phyloP scores from a whole-genome alignment of 1,140 invertebrate species.

The Nephila pilipes region DNA sequence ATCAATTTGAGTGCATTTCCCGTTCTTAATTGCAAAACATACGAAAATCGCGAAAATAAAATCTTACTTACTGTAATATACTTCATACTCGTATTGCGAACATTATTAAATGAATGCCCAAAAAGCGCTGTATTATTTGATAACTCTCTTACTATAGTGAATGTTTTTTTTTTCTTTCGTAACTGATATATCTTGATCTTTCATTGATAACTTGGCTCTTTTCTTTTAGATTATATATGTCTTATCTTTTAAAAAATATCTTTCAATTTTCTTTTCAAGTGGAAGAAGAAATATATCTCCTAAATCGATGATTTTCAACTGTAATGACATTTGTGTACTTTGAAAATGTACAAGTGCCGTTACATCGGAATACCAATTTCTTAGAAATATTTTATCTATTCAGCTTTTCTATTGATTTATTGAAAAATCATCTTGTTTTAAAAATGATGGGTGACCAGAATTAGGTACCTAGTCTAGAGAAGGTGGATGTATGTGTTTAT shows the following conservation, averaged over 20 bases:
- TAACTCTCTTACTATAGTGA: neutral
- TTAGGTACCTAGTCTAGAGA: neutral
- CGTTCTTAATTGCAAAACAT: neutral
- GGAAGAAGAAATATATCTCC: neutral
- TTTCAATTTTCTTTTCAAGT: neutral
- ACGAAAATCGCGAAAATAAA: neutral
- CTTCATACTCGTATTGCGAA: too few relatives aligned
- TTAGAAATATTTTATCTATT: slow-evolving; percentile 29
- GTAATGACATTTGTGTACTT: neutral
- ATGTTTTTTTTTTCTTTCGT: neutral
- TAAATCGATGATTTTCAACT: slow-evolving; percentile 1
- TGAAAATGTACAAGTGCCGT: neutral
- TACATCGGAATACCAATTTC: slow-evolving; percentile 38
- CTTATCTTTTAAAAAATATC: too few relatives aligned
- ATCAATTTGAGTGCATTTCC: neutral
- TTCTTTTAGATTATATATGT: neutral
- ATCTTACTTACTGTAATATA: neutral
- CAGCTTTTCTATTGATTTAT: slow-evolving; percentile 35
- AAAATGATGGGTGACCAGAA: neutral
- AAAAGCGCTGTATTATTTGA: too few relatives aligned
- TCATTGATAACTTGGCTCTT: neutral
- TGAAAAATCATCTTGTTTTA: slow-evolving; percentile 23
- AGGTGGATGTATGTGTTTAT: neutral
- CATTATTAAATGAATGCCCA: too few relatives aligned
- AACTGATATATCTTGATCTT: neutral